Conservation (phyloP, 2,113 vertebrate species). For the Epinephelus cyanopodus region DNA sequence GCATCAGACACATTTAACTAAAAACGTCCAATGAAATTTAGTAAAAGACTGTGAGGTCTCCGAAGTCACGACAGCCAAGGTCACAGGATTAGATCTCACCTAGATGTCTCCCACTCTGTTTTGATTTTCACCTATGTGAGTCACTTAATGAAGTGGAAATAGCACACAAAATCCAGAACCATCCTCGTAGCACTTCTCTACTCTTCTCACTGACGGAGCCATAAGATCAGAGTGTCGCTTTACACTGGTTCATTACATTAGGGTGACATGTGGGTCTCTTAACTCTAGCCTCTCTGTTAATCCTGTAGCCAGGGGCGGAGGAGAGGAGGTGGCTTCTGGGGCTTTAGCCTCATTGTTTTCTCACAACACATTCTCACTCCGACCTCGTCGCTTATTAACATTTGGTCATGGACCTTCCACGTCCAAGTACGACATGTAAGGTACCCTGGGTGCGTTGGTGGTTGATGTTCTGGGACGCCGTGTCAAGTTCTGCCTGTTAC, state of each 20-base stretch:
- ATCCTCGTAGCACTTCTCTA: background rate
- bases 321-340: no score
- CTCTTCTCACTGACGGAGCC: conserved; percentile 23
- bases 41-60: background rate
- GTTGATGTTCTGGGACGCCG: no score
- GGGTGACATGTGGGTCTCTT: conserved; percentile 18
- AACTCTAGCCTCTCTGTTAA: conserved; percentile 36
- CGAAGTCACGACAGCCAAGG: background rate
- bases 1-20: background rate
- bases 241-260: conserved; percentile 33
- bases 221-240: conserved; percentile 17
- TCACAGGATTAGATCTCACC: background rate
- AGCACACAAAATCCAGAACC: background rate
- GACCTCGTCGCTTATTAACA: no score
- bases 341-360: no score
- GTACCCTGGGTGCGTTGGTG: no score
- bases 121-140: background rate
- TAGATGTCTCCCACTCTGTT: background rate
- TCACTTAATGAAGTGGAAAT: conserved; percentile 2
- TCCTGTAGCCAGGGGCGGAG: conserved; percentile 11
- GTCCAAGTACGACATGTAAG: no score
- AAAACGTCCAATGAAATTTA: background rate
- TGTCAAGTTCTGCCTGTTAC: no score
- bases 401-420: no score
- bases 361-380: no score